These are phyloP conservation scores for Proisotoma minuta DNA, from an alignment of 2,888 invertebrate genomes.

Conservation along the genomic window DNA sequence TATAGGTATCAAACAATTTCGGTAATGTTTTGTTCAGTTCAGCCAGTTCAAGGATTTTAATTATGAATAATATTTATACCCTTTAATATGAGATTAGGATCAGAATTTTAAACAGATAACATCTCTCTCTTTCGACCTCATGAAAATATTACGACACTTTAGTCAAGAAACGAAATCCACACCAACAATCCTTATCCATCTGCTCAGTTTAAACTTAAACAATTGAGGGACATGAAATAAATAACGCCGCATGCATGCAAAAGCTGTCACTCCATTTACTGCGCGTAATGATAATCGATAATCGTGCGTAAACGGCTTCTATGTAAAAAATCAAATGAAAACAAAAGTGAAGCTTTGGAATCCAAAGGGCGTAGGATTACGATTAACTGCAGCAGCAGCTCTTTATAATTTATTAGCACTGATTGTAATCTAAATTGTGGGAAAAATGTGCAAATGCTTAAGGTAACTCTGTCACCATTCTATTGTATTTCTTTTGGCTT, in stretches of 20 bases:
- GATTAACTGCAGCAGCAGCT: too few species aligned
- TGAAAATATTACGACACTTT: not conserved
- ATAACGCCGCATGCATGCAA: not conserved
- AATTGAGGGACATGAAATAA: not conserved
- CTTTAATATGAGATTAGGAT: too few species aligned
- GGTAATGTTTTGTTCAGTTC: too few species aligned
- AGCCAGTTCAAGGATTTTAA: too few species aligned
- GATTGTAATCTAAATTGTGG: not conserved
- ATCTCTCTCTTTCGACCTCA: not conserved
- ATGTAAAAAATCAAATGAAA: not conserved
- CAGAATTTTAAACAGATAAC: too few species aligned
- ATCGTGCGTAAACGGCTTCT: not conserved
- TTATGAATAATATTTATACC: too few species aligned
- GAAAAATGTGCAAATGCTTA: not conserved
- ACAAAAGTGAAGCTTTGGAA: not conserved
- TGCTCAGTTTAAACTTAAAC: not conserved
- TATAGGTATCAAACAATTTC: too few species aligned
- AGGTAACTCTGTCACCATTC: not conserved
- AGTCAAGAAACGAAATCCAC: not conserved
- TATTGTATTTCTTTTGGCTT: too few species aligned
- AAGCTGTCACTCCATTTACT: not conserved
- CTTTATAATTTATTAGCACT: not conserved
- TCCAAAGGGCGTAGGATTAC: not conserved
- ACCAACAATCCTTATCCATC: not conserved
- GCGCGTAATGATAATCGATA: not conserved